phyloP scores from a whole-genome alignment of 2,888 invertebrate species.

The Gastracanthus pulcherrimus region DNA sequence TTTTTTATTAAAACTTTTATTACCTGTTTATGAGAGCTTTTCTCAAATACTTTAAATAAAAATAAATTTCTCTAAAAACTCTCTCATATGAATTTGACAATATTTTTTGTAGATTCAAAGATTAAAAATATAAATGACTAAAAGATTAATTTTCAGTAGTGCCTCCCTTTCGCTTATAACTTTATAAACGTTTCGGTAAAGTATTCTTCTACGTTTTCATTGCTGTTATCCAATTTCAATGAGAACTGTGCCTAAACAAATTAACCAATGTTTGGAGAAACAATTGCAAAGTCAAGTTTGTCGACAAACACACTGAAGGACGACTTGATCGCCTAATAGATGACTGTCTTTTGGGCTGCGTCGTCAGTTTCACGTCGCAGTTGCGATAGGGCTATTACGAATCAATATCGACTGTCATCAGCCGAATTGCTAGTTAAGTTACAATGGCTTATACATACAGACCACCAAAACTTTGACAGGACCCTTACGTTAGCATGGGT shows the following conservation, averaged over 20 bases:
- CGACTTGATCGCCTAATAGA: neutral
- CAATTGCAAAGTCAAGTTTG: conserved; percentile 27
- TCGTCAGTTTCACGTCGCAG: neutral
- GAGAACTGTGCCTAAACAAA: neutral
- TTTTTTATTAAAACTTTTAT: no score
- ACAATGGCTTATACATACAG: neutral
- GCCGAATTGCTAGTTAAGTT: conserved; percentile 30
- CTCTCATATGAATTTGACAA: no score
- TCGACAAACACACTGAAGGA: neutral
- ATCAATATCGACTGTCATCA: conserved; percentile 38
- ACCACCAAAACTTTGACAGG: neutral
- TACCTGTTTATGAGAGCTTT: no score
- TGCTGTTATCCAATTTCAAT: neutral
- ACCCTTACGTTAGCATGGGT: neutral
- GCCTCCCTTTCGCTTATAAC: no score
- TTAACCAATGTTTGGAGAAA: neutral
- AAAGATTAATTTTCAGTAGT: no score
- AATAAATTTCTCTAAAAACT: no score
- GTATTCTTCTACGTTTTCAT: neutral
- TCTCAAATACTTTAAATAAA: no score
- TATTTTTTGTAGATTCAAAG: no score
- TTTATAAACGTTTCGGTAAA: no score
- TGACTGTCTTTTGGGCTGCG: neutral
- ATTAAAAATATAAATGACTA: no score
- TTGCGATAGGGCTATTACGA: conserved; percentile 20